phyloP scores from a whole-genome alignment of 1,140 invertebrate species.

The Aphelenchoides besseyi region DNA sequence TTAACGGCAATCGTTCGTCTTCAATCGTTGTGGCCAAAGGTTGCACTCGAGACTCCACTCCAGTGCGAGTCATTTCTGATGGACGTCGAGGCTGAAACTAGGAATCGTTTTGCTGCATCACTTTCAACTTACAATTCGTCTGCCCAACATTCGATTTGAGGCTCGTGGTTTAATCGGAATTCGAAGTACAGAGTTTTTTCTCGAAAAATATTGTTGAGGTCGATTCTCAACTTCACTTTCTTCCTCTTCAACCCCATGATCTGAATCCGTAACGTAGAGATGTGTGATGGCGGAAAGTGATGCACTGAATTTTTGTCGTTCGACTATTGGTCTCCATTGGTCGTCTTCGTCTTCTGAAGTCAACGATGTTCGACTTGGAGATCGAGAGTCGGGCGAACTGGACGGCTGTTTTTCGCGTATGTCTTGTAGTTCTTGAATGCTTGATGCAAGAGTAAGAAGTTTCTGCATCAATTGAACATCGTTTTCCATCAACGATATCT shows the following conservation, averaged over 20 bases:
- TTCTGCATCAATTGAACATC: conserved; percentile 45
- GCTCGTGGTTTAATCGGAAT: conserved; percentile 50
- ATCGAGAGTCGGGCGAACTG: not conserved
- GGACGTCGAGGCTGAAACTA: conserved; percentile 30
- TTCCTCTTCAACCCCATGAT: too few species aligned
- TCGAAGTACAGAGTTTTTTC: conserved; percentile 49
- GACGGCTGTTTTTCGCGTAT: conserved; percentile 14
- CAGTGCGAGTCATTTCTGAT: conserved; percentile 7
- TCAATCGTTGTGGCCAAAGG: not conserved
- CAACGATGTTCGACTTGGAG: conserved; percentile 14
- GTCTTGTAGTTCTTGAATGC: conserved; percentile 32
- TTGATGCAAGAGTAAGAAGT: conserved; percentile 41
- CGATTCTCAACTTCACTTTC: conserved; percentile 8
- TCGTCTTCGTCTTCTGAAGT: conserved; percentile 28
- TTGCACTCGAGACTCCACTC: not conserved
- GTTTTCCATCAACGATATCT: conserved; percentile 53
- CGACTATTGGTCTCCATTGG: conserved; percentile 20
- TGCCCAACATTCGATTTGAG: conserved; percentile 35
- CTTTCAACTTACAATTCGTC: conserved; percentile 17
- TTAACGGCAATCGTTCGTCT: not conserved
- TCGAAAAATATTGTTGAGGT: conserved; percentile 48
- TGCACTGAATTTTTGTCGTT: conserved; percentile 16
- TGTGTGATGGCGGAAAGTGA: conserved; percentile 32
- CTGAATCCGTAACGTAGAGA: conserved; percentile 40
- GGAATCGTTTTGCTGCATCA: not conserved